Evolutionary conservation across 1,140 invertebrate species (phyloP).

Genomic region (Pteromalus puparum): DNA sequence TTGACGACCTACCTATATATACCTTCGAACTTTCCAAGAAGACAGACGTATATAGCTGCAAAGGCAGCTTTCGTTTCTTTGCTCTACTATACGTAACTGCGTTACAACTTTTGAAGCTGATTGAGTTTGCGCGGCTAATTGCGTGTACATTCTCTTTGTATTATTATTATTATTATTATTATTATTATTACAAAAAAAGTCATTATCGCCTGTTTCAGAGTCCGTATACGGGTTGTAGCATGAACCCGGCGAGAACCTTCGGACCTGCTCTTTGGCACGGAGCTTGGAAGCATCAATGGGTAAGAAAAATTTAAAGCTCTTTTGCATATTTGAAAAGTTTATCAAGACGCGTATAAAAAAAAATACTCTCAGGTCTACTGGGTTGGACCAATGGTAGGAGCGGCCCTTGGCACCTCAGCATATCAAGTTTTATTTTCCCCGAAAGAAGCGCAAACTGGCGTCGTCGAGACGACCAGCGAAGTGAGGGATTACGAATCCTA

Average conservation of each 20-base stretch:
- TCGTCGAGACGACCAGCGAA: not conserved
- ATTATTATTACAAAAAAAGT: no score
- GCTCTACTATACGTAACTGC: no score
- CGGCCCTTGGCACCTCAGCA: conserved; percentile 61
- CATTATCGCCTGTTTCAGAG: conserved; percentile 58
- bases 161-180: no score
- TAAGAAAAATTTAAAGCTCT: conserved; percentile 62
- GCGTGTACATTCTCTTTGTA: not conserved
- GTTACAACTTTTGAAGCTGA: no score
- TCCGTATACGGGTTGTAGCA: conserved; percentile 84
- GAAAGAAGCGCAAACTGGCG: conserved; percentile 8
- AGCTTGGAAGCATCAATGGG: conserved; percentile 84
- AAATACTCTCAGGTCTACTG: conserved; percentile 63
- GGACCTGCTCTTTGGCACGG: conserved; percentile 84
- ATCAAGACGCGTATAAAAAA: not conserved
- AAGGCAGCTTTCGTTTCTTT: not conserved
- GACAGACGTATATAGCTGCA: no score
- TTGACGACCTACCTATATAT: not conserved
- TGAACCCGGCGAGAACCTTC: conserved; percentile 88
- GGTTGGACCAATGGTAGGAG: conserved; percentile 62
- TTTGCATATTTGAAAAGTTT: not conserved
- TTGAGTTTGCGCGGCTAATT: not conserved
- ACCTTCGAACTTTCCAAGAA: no score
- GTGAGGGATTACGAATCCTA: conserved; percentile 18
- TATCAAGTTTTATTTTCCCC: conserved; percentile 61